A percentile compares a stretch with the other conserved stretches of the same genome.
phyloP scores from a whole-genome alignment of 2,888 invertebrate genomes.

The Liposcelis brunnea region DNA sequence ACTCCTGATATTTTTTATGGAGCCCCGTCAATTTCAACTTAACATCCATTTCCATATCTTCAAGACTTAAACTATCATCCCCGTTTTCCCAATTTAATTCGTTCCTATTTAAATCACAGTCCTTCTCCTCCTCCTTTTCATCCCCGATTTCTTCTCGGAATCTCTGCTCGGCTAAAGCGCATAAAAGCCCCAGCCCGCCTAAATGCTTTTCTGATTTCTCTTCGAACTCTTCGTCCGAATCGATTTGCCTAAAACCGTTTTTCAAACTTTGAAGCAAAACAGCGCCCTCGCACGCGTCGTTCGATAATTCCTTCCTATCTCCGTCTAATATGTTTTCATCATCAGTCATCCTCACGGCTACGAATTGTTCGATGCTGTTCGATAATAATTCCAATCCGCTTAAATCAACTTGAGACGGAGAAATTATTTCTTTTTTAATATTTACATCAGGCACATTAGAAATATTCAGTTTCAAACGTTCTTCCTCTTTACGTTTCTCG shows the following conservation, averaged over 20 bases:
- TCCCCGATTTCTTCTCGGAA: slow-evolving; percentile 45
- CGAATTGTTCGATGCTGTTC: slow-evolving; percentile 43
- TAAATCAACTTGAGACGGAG: slow-evolving; percentile 37
- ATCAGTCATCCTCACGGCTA: slow-evolving; percentile 14
- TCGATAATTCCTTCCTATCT: slow-evolving; percentile 17
- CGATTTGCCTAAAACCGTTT: slow-evolving; percentile 18
- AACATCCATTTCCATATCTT: slow-evolving; percentile 38
- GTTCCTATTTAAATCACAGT: slow-evolving; percentile 14
- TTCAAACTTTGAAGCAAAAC: background rate
- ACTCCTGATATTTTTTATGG: slow-evolving; percentile 62
- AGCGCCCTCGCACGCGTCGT: slow-evolving; percentile 6
- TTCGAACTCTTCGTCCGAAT: slow-evolving; percentile 6
- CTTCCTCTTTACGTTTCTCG: slow-evolving; percentile 23
- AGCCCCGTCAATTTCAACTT: slow-evolving; percentile 59
- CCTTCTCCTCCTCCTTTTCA: slow-evolving; percentile 20
- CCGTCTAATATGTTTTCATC: slow-evolving; percentile 9
- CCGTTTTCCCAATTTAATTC: slow-evolving; percentile 23
- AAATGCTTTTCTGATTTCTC: slow-evolving; percentile 14
- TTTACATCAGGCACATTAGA: background rate
- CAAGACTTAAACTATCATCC: slow-evolving; percentile 57
- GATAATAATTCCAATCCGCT: slow-evolving; percentile 68
- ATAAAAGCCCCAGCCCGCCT: slow-evolving; percentile 46
- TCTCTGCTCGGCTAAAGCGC: slow-evolving; percentile 69
- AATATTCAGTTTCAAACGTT: slow-evolving; percentile 14
- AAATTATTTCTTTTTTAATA: slow-evolving; percentile 10